These are phyloP conservation scores for Cyprinodon diabolis DNA, from an alignment of 2,797 vertebrate species.

Conservation along the genomic window DNA sequence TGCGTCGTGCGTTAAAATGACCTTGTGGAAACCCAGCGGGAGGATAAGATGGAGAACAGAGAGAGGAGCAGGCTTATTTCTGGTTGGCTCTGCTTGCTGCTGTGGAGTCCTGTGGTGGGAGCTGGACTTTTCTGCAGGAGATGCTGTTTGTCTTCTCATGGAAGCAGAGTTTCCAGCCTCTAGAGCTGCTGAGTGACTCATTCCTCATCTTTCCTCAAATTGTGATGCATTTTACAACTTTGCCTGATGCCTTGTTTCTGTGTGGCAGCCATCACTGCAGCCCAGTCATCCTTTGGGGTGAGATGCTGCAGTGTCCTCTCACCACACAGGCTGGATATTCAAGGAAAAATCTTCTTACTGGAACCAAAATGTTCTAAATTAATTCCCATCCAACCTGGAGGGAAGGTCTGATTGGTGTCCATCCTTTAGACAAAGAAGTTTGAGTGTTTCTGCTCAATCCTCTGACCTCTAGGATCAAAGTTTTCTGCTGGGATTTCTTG, in stretches of 20 bases:
- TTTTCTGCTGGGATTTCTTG: not conserved
- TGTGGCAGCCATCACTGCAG: constrained; percentile 62
- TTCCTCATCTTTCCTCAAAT: not conserved
- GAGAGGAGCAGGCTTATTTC: constrained; percentile 41
- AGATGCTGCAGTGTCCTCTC: constrained; percentile 19
- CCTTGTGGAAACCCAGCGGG: constrained; percentile 77
- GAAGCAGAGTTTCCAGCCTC: not conserved
- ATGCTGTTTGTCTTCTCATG: not conserved
- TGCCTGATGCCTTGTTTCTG: constrained; percentile 16
- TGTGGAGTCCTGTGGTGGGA: constrained; percentile 9
- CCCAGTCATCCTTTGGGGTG: constrained; percentile 11
- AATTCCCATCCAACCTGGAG: not conserved
- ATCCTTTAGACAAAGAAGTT: not conserved
- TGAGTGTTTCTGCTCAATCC: constrained; percentile 1
- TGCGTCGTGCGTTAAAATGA: constrained; percentile 74
- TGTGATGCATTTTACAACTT: constrained; percentile 31
- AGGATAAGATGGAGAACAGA: constrained; percentile 44
- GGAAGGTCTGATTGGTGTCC: no score
- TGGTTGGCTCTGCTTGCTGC: constrained; percentile 24
- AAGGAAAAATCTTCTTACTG: not conserved
- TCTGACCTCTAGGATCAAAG: not conserved
- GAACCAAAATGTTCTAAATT: not conserved
- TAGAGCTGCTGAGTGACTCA: not conserved
- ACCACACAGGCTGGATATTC: not conserved
- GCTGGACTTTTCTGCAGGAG: constrained; percentile 5